A percentile compares a stretch with the other conserved stretches of the same genome.
phyloP scores from a whole-genome alignment of 1,140 invertebrate species.

The Helicoverpa zea region DNA sequence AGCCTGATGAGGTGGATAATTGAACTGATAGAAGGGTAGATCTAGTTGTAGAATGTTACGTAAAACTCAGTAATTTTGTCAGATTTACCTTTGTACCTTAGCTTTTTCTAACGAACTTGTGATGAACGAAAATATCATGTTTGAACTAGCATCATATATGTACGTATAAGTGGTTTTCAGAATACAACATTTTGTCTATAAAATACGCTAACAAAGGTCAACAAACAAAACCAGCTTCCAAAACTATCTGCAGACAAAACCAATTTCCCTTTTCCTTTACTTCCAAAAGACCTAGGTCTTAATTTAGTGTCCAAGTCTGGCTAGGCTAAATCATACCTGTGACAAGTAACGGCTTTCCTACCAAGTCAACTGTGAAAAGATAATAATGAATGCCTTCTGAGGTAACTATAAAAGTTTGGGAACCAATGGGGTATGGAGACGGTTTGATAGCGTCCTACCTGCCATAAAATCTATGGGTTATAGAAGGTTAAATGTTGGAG shows the following conservation, averaged over 20 bases:
- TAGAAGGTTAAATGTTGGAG: background rate
- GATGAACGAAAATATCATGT: no score
- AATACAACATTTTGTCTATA: background rate
- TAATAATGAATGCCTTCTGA: conserved; percentile 72
- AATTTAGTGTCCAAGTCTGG: conserved; percentile 70
- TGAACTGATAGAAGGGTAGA: no score
- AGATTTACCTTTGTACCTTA: no score
- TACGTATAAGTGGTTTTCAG: no score
- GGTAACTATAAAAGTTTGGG: conserved; percentile 60
- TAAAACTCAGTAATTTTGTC: no score
- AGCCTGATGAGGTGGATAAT: no score
- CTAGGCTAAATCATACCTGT: conserved; percentile 78
- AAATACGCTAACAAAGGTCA: background rate
- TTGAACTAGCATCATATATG: no score
- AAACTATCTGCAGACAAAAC: conserved; percentile 25
- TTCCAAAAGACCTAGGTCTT: conserved; percentile 54
- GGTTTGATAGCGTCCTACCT: conserved; percentile 36
- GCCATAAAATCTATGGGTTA: conserved; percentile 31
- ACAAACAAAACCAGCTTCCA: background rate
- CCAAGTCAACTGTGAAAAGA: conserved; percentile 72
- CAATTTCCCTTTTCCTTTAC: conserved; percentile 30
- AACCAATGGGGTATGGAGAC: conserved; percentile 63
- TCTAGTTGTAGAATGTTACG: no score
- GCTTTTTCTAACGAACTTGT: no score
- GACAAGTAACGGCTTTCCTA: conserved; percentile 65